Evolutionary conservation across 2,797 vertebrate genomes (phyloP).

Genomic region (Merluccius polli): DNA sequence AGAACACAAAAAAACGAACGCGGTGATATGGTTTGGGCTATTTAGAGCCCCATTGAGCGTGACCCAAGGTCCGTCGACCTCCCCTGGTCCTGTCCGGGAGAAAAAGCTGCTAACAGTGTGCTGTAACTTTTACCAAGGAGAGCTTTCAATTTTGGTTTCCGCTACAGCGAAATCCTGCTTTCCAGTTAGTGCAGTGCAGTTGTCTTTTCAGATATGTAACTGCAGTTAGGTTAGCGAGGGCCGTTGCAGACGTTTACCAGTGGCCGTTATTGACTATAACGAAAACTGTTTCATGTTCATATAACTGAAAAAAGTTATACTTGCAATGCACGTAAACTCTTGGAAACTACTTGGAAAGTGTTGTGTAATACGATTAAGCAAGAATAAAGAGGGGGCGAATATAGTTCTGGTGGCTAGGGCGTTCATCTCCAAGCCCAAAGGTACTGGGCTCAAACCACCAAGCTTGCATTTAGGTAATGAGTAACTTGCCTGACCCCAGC

Average conservation of each 20-base stretch:
- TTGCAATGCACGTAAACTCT: too few species aligned
- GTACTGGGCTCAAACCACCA: neutral
- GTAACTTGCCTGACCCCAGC: neutral
- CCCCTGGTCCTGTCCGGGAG: neutral
- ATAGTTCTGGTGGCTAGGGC: neutral
- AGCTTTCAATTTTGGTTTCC: neutral
- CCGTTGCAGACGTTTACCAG: too few species aligned
- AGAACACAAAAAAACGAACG: neutral
- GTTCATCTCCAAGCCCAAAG: too few species aligned
- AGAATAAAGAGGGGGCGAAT: neutral
- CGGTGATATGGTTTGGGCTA: neutral
- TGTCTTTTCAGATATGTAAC: neutral
- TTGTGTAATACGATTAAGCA: too few species aligned
- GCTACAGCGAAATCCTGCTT: neutral
- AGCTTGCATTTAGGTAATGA: neutral
- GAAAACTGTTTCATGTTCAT: too few species aligned
- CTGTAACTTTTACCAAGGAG: neutral
- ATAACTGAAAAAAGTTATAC: too few species aligned
- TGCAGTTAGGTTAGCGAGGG: neutral
- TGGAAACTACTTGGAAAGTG: too few species aligned
- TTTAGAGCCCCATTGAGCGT: conserved; percentile 23
- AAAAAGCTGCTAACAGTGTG: neutral
- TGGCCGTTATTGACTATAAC: too few species aligned
- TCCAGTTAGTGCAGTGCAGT: neutral
- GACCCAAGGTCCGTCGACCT: conserved; percentile 15